These are phyloP conservation scores for Apogon hyalosoma DNA, from an alignment of 2,797 vertebrate genomes.

Conservation along the genomic window DNA sequence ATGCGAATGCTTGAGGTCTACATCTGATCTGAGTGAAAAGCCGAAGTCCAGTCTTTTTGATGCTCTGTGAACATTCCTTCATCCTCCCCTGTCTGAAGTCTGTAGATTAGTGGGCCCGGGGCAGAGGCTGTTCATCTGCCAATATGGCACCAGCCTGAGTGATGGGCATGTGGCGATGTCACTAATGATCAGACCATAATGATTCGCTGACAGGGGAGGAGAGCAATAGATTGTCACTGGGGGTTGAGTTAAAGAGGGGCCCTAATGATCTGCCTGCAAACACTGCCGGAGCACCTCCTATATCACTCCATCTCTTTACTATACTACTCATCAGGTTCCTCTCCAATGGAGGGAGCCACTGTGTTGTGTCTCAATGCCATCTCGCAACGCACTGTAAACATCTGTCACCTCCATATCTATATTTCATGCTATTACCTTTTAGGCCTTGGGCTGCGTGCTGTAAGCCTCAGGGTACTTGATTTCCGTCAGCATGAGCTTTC, in stretches of 20 bases:
- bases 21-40: conserved; percentile 23
- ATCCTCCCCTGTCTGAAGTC: conserved; percentile 77
- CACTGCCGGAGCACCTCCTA: conserved; percentile 76
- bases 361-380: conserved; percentile 79
- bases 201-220: conserved; percentile 85
- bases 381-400: conserved; percentile 75
- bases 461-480: conserved; percentile 82
- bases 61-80: conserved; percentile 73
- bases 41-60: conserved; percentile 42
- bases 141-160: conserved; percentile 84
- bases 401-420: conserved; percentile 80
- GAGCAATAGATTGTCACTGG: conserved; percentile 84
- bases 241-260: conserved; percentile 82
- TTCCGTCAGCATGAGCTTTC: conserved; percentile 78
- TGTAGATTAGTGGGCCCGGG: conserved; percentile 77
- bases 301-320: conserved; percentile 76
- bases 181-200: conserved; percentile 87
- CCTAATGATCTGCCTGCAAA: conserved; percentile 83
- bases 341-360: conserved; percentile 74
- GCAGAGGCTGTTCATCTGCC: conserved; percentile 84
- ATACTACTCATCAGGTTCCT: conserved; percentile 72
- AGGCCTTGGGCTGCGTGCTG: conserved; percentile 78
- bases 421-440: conserved; percentile 85
- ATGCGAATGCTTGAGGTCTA: not conserved
- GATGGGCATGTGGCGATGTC: conserved; percentile 84